phyloP scores from a whole-genome alignment of 2,888 invertebrate genomes.

The Horisme vitalbata region DNA sequence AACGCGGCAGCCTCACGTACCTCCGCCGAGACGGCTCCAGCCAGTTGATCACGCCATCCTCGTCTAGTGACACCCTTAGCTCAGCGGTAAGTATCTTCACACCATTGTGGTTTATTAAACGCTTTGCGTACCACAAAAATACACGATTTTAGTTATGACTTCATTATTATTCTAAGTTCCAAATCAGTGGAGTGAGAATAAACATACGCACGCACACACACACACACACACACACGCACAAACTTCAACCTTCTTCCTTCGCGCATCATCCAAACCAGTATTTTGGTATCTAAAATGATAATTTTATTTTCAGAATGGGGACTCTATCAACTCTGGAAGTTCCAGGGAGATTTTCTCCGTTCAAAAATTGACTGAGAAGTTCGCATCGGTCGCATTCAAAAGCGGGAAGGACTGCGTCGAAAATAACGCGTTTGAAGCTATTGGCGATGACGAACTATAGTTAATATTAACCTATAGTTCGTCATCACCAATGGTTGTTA shows the following conservation, averaged over 20 bases:
- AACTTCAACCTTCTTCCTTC: no score
- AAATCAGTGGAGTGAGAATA: no score
- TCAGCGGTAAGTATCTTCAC: slow-evolving; percentile 57
- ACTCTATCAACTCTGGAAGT: slow-evolving; percentile 76
- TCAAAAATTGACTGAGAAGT: slow-evolving; percentile 87
- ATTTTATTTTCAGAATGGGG: slow-evolving; percentile 79
- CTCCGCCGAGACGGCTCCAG: slow-evolving; percentile 89
- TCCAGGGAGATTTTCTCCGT: slow-evolving; percentile 88
- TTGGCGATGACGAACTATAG: slow-evolving; percentile 96
- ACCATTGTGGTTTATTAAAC: no score
- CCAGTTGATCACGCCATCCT: slow-evolving; percentile 83
- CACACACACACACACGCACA: no score
- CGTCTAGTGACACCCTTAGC: slow-evolving; percentile 78
- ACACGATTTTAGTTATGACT: no score
- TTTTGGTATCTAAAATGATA: slow-evolving; percentile 36
- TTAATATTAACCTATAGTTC: slow-evolving; percentile 2
- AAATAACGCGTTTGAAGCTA: slow-evolving; percentile 96
- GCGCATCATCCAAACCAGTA: no score
- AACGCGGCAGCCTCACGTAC: slow-evolving; percentile 86
- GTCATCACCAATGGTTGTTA: no score
- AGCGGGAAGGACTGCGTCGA: slow-evolving; percentile 89
- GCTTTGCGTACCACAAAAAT: no score
- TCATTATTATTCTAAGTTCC: no score
- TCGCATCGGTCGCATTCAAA: slow-evolving; percentile 87
- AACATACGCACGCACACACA: no score